Percentiles rank a stretch among this genome's conserved stretches.
These are phyloP conservation scores for Philaethria dido DNA, from an alignment of 2,888 invertebrate species.

Conservation along the genomic window DNA sequence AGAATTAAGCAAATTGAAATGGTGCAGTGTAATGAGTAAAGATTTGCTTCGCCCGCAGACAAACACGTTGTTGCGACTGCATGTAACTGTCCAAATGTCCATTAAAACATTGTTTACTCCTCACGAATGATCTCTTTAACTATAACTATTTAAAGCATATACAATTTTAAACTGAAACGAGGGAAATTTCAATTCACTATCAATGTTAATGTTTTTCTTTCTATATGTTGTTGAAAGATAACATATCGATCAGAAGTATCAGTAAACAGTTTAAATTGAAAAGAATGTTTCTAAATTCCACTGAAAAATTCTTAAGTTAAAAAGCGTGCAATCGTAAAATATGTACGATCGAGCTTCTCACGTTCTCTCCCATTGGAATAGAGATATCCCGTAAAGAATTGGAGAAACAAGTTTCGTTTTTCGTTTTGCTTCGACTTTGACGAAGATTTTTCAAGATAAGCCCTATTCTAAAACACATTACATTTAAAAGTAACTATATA, in stretches of 20 bases:
- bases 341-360: conserved; percentile 15
- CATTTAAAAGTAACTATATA: conserved; percentile 20
- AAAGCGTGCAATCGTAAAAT: conserved; percentile 22
- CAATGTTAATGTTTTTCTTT: neutral
- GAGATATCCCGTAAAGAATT: conserved; percentile 5
- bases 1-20: conserved; percentile 3
- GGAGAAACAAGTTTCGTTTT: conserved; percentile 22
- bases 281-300: conserved; percentile 6
- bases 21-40: conserved; percentile 17
- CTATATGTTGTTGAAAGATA: neutral
- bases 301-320: conserved; percentile 17
- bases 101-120: conserved; percentile 14
- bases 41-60: conserved; percentile 34
- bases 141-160: too few relatives aligned
- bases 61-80: conserved; percentile 14
- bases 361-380: conserved; percentile 7
- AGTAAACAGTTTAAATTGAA: conserved; percentile 2
- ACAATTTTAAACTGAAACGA: too few relatives aligned
- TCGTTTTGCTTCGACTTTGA: conserved; percentile 9
- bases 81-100: neutral
- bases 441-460: conserved; percentile 20
- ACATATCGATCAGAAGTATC: too few relatives aligned
- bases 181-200: neutral
- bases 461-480: neutral
- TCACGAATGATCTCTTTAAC: too few relatives aligned